phyloP scores from a whole-genome alignment of 2,797 vertebrate species.

The Pelochelys cantorii region DNA sequence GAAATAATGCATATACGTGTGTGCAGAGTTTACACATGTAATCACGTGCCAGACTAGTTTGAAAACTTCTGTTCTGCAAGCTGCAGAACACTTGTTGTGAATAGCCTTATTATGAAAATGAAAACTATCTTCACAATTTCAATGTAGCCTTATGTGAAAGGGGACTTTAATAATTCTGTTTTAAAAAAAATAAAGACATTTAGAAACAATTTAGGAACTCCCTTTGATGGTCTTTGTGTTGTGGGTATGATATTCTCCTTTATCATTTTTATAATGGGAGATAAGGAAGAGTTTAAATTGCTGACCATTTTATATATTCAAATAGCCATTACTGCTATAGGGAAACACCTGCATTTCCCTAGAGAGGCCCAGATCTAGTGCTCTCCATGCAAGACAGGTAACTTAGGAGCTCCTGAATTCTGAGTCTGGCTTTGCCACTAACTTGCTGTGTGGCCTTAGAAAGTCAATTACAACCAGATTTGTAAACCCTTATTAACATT shows the following conservation, averaged over 20 bases:
- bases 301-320: neutral
- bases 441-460: neutral
- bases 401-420: neutral
- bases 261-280: neutral
- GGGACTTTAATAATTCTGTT: neutral
- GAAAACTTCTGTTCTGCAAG: neutral
- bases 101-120: neutral
- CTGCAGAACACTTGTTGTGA: neutral
- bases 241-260: neutral
- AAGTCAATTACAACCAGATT: neutral
- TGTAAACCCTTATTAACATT: neutral
- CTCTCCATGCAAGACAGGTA: neutral
- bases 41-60: neutral
- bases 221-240: rapidly evolving
- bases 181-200: neutral
- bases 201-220: neutral
- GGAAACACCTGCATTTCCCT: neutral
- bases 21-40: neutral
- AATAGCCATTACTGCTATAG: neutral
- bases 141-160: neutral
- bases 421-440: neutral
- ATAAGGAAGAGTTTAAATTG: neutral
- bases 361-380: neutral
- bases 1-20: neutral
- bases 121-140: neutral